Evolutionary conservation across 1,140 invertebrate genomes (phyloP), one percentile per base, ranked within the genome.

Genomic region (Papilio xuthus): DNA sequence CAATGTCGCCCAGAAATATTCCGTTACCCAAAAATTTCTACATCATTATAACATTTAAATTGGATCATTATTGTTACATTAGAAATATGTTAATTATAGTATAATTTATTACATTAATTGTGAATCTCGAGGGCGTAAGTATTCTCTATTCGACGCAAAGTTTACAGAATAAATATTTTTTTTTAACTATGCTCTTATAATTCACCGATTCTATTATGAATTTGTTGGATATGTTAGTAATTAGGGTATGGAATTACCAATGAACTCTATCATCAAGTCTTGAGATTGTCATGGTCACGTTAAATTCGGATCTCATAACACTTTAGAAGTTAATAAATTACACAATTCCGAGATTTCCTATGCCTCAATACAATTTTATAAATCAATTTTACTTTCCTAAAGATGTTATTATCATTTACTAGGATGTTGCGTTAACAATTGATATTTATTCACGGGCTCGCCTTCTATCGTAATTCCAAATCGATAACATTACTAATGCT

Each of bases 401-500:
- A 28, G n/a, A n/a, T n/a, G 32, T 6, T 67, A 67, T 28, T 67
- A 12, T 15, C 12, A 7, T 28, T 28, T 67, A 67, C 26, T 28
- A 67, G 60, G 28, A 67, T 67, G 60, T 67, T 28, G 2, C 20
- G 23, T 60, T 60, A 28, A 67, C 60, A 67, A 20, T 28, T 67
- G 26, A 15, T 60, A 60, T 67, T 67, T 15, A 67, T 67, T 67
- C 26, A 26, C 23, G 32, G 26, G 23, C 26, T 26, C 60, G 60
- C 60, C 32, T 67, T 28, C 60, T 67, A 28, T 15, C 12, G 12
- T 28, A 26, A 13, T 26, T 28, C 26, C 26, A 28, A 67, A 28
- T 67, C 60, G 60, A 67, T 67, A 67, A 18, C 60, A 67, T 32
- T 15, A 32, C 60, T 20, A 28, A 8, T 23, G 26, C 26, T 15